Conservation (phyloP, 2,888 invertebrate species). For the Protophormia terraenovae region DNA sequence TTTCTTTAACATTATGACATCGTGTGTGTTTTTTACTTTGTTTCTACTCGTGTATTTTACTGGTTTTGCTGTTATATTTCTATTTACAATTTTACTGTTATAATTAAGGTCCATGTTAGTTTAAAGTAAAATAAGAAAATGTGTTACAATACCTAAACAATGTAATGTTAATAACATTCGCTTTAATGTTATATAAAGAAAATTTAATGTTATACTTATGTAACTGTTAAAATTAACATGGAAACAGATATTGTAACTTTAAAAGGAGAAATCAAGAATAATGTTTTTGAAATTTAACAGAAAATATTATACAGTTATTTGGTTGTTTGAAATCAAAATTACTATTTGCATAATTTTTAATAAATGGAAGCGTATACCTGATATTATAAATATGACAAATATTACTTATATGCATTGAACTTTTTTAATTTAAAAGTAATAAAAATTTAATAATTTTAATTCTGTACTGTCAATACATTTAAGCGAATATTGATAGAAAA, state of each 20-base stretch:
- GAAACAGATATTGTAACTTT: not conserved
- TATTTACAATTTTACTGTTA: not conserved
- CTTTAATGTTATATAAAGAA: not conserved
- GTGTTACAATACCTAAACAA: not conserved
- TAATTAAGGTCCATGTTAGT: not conserved
- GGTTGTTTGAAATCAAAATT: too few relatives aligned
- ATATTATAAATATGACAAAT: too few relatives aligned
- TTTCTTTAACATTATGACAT: slow-evolving; percentile 10
- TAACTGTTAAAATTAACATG: not conserved
- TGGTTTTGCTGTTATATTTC: not conserved
- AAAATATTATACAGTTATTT: too few relatives aligned
- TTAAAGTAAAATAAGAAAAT: not conserved
- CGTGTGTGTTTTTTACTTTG: not conserved
- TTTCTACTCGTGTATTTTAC: not conserved
- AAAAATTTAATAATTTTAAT: too few relatives aligned
- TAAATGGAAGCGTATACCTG: too few relatives aligned
- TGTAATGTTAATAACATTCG: not conserved
- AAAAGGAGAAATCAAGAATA: not conserved
- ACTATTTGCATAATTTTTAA: too few relatives aligned
- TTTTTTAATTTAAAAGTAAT: too few relatives aligned
- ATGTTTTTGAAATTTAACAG: too few relatives aligned
- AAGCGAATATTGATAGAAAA: too few relatives aligned
- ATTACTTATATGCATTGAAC: too few relatives aligned
- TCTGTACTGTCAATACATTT: too few relatives aligned
- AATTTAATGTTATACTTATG: not conserved